phyloP scores from a whole-genome alignment of 2,888 invertebrate species.

The Lasioglossum zephyrum region DNA sequence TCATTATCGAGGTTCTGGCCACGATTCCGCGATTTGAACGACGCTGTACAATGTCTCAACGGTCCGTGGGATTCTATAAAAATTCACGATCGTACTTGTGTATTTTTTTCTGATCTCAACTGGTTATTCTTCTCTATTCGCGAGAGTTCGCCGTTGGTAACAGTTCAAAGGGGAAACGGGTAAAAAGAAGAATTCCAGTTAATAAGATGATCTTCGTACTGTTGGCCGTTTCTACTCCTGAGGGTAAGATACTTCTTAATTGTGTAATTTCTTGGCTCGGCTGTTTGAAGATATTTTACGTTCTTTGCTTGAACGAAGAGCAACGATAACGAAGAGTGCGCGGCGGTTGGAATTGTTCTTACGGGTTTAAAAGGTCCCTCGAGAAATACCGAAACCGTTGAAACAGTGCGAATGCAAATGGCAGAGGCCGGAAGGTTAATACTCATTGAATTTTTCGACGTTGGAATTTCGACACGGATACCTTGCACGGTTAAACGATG shows the following conservation, averaged over 20 bases:
- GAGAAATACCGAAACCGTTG: background rate
- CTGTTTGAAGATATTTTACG: background rate
- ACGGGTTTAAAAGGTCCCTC: background rate
- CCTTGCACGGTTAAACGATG: slow-evolving; percentile 88
- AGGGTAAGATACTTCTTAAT: slow-evolving; percentile 4
- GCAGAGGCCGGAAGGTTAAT: background rate
- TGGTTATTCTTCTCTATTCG: background rate
- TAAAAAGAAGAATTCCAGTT: background rate
- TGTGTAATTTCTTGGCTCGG: background rate
- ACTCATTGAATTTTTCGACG: background rate
- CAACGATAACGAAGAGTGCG: background rate
- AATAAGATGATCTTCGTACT: background rate
- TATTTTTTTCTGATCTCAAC: background rate
- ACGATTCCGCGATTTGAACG: background rate
- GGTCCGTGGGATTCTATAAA: background rate
- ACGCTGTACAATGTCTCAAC: too few species aligned
- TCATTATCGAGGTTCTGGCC: too few species aligned
- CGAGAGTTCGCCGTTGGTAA: background rate
- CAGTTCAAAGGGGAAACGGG: background rate
- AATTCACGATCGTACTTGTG: background rate
- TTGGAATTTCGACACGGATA: slow-evolving; percentile 50
- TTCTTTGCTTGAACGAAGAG: background rate
- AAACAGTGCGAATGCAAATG: background rate
- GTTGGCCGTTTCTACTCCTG: background rate
- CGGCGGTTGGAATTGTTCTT: background rate